Conservation (phyloP, 2,113 vertebrate genomes). For the Rhegmatorhina hoffmannsi region DNA sequence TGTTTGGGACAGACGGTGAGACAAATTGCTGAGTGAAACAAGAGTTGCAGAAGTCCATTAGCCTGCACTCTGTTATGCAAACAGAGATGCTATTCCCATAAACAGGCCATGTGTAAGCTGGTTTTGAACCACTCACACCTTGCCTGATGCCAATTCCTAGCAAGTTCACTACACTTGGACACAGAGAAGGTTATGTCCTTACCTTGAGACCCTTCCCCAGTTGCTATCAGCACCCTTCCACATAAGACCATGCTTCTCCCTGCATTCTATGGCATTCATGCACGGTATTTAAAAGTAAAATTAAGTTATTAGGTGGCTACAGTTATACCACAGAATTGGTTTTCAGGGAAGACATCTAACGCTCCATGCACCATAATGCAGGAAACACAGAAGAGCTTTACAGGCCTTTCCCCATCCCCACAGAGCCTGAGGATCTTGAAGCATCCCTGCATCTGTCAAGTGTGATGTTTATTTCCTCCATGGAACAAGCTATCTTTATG, state of each 20-base stretch:
- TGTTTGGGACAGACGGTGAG: neutral
- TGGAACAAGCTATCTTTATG: constrained; percentile 79
- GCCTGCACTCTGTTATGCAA: neutral
- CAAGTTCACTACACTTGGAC: neutral
- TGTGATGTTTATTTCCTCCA: constrained; percentile 63
- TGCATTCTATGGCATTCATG: neutral
- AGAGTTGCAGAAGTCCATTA: neutral
- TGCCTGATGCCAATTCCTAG: neutral
- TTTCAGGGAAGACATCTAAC: constrained; percentile 47
- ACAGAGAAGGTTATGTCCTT: neutral
- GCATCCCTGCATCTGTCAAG: constrained; percentile 73
- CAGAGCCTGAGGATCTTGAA: constrained; percentile 58
- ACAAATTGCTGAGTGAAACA: neutral
- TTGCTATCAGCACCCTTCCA: neutral
- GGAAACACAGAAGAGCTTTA: constrained; percentile 60
- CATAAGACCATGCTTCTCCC: neutral
- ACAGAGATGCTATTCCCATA: neutral
- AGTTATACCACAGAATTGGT: constrained; percentile 31
- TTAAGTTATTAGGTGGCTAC: constrained; percentile 60
- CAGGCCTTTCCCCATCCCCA: constrained; percentile 4
- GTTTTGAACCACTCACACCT: neutral
- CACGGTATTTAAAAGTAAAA: neutral
- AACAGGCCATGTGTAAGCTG: neutral
- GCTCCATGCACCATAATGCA: constrained; percentile 4
- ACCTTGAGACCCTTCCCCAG: neutral